These are phyloP conservation scores for Synanthedon myopaeformis DNA, from an alignment of 2,888 invertebrate genomes.

Conservation along the genomic window DNA sequence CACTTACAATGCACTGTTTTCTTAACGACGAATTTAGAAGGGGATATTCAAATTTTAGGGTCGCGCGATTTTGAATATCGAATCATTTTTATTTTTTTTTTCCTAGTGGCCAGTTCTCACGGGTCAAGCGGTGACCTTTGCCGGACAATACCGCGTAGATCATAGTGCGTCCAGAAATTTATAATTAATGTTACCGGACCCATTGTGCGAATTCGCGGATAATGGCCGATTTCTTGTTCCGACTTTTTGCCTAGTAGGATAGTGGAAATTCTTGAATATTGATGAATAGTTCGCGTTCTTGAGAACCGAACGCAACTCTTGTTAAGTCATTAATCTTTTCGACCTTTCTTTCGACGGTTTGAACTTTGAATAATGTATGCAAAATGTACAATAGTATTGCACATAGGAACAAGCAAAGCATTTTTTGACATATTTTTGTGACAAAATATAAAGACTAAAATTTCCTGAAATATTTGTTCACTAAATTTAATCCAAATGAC, in stretches of 20 bases:
- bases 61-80: conserved; percentile 44
- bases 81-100: conserved; percentile 29
- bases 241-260: conserved; percentile 48
- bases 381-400: background rate
- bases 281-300: conserved; percentile 39
- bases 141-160: conserved; percentile 45
- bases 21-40: conserved; percentile 32
- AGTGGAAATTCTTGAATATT: conserved; percentile 66
- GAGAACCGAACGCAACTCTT: conserved; percentile 49
- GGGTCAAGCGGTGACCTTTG: conserved; percentile 64
- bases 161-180: conserved; percentile 50
- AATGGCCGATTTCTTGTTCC: conserved; percentile 36
- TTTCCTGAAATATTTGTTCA: background rate
- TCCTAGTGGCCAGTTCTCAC: conserved; percentile 50
- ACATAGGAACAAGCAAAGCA: background rate
- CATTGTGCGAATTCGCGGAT: conserved; percentile 54
- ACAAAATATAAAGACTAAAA: background rate
- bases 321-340: conserved; percentile 45
- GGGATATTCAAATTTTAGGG: conserved; percentile 69
- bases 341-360: conserved; percentile 26
- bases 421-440: too few species aligned
- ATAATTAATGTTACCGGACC: conserved; percentile 55
- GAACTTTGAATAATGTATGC: background rate
- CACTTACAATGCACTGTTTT: conserved; percentile 50
- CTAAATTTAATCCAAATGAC: background rate